Evolutionary conservation across 2,888 invertebrate species (phyloP).

Genomic region (Neoitamus cyanurus): DNA sequence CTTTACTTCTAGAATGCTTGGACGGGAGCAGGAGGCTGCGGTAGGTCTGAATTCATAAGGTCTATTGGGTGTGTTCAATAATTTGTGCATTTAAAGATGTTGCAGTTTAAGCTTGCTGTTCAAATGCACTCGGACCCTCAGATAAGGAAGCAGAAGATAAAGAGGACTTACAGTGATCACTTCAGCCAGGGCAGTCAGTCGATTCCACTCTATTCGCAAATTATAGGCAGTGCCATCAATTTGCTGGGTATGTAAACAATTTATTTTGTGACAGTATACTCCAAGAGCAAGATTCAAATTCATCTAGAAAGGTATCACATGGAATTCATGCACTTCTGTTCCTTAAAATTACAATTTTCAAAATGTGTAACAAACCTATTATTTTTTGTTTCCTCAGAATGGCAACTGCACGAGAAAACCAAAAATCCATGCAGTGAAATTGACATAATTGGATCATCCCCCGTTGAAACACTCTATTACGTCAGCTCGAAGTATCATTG

Average conservation of each 20-base stretch:
- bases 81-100: slow-evolving; percentile 57
- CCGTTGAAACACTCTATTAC: slow-evolving; percentile 62
- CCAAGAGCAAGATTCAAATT: no score
- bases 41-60: slow-evolving; percentile 67
- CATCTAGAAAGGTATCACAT: no score
- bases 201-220: slow-evolving; percentile 65
- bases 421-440: background rate
- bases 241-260: slow-evolving; percentile 62
- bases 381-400: no score
- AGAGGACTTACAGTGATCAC: slow-evolving; percentile 68
- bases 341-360: no score
- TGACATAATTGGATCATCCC: slow-evolving; percentile 57
- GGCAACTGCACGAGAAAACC: slow-evolving; percentile 52
- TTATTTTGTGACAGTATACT: no score
- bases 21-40: slow-evolving; percentile 74
- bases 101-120: slow-evolving; percentile 64
- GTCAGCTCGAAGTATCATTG: slow-evolving; percentile 62
- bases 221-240: slow-evolving; percentile 68
- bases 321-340: no score
- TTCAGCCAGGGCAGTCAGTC: slow-evolving; percentile 65
- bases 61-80: background rate
- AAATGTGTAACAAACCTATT: background rate
- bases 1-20: slow-evolving; percentile 70
- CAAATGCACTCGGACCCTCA: slow-evolving; percentile 58
- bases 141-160: slow-evolving; percentile 67